These are phyloP conservation scores for Ptilorrhoa leucosticta DNA, from an alignment of 2,113 vertebrate species.

Conservation along the genomic window DNA sequence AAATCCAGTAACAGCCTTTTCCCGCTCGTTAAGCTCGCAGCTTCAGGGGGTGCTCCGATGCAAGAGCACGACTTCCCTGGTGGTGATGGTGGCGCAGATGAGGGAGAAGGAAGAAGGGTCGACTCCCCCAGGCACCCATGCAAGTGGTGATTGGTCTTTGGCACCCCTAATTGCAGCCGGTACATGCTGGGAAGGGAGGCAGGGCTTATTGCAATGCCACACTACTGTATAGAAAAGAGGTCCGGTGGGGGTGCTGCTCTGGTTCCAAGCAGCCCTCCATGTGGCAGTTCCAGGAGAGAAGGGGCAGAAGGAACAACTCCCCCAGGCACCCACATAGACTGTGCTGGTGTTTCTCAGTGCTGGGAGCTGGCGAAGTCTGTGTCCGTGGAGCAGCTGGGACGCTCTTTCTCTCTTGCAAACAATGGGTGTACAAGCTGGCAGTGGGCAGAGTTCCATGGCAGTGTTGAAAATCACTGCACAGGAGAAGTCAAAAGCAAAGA, in stretches of 20 bases:
- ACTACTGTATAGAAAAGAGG: background rate
- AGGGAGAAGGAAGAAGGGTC: background rate
- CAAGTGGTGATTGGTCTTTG: background rate
- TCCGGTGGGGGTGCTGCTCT: background rate
- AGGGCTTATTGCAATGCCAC: background rate
- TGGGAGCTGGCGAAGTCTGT: background rate
- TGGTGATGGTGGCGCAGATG: too few species aligned
- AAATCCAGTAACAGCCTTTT: background rate
- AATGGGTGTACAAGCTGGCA: background rate
- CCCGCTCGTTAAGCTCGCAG: too few species aligned
- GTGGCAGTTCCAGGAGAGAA: background rate
- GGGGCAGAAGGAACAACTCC: background rate
- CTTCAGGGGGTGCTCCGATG: background rate
- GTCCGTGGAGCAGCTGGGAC: background rate
- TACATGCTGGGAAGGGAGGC: background rate
- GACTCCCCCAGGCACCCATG: background rate
- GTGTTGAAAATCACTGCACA: background rate
- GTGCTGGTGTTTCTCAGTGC: background rate
- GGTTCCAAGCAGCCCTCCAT: background rate
- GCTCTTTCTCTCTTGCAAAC: background rate
- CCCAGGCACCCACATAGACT: background rate
- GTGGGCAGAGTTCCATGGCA: accelerated
- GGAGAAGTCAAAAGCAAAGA: background rate
- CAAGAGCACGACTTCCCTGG: accelerated
- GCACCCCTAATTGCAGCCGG: background rate